A percentile compares a stretch with the other conserved stretches of the same genome.
These are phyloP conservation scores for Drosophila bocqueti DNA, from an alignment of 1,140 invertebrate genomes.

Conservation along the genomic window DNA sequence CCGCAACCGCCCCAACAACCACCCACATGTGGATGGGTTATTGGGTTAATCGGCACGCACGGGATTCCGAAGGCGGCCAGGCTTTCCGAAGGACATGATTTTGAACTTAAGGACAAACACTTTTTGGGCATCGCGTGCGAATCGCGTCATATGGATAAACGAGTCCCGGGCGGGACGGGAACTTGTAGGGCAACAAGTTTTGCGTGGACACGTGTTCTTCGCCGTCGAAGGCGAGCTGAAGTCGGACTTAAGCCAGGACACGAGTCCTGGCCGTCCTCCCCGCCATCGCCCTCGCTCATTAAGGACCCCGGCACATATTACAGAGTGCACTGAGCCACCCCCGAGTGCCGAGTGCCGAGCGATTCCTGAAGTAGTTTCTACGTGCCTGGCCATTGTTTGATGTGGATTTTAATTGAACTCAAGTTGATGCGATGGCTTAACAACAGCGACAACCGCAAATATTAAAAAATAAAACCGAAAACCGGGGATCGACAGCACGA, in stretches of 20 bases:
- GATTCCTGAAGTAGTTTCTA: conserved; percentile 80
- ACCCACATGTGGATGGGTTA: conserved; percentile 48
- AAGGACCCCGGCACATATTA: not conserved
- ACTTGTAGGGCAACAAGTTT: conserved; percentile 51
- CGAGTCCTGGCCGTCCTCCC: conserved; percentile 12
- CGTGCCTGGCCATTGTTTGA: conserved; percentile 84
- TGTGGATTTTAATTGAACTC: conserved; percentile 85
- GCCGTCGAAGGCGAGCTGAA: conserved; percentile 14
- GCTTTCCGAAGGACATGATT: conserved; percentile 56
- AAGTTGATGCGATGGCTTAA: conserved; percentile 76
- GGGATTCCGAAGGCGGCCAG: conserved; percentile 32
- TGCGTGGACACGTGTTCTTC: conserved; percentile 50
- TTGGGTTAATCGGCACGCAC: conserved; percentile 63
- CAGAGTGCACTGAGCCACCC: conserved; percentile 6
- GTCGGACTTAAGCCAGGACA: conserved; percentile 50
- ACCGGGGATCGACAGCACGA: conserved; percentile 9
- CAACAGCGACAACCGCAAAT: conserved; percentile 79
- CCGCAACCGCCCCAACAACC: conserved; percentile 10
- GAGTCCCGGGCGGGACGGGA: conserved; percentile 10
- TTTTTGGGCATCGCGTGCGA: conserved; percentile 53
- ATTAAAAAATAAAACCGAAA: conserved; percentile 67
- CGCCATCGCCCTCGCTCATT: not conserved
- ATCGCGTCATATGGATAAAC: conserved; percentile 59
- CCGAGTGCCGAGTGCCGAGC: conserved; percentile 20
- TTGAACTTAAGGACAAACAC: conserved; percentile 63